Evolutionary conservation across 92 coral and sea anemone species (phyloP).

Genomic region (Porites lobata): DNA sequence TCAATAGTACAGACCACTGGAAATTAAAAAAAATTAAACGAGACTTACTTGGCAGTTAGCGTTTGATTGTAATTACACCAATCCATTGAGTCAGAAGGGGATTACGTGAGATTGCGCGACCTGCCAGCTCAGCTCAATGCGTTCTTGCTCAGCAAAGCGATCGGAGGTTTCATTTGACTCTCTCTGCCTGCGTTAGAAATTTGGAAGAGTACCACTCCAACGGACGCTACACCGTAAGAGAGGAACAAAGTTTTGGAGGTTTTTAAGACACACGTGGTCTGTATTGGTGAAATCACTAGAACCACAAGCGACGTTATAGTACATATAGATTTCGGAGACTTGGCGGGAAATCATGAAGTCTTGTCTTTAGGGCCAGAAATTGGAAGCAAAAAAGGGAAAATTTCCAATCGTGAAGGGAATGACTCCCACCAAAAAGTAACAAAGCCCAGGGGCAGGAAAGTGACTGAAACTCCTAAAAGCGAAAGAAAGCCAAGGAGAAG

Average conservation of each 20-base stretch:
- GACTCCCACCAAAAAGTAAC: neutral
- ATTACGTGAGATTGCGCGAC: neutral
- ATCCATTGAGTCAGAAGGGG: neutral
- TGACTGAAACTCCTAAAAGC: neutral
- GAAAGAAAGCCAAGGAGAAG: neutral
- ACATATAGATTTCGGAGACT: neutral
- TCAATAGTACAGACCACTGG: too few relatives aligned
- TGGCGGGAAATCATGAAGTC: conserved; percentile 28
- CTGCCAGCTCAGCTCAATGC: conserved; percentile 1
- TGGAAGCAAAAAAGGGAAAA: neutral
- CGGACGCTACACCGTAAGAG: neutral
- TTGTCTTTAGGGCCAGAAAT: neutral
- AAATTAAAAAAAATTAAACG: too few relatives aligned
- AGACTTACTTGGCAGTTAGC: too few relatives aligned
- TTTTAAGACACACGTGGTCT: conserved; percentile 1
- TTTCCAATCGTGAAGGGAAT: neutral
- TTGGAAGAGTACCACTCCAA: neutral
- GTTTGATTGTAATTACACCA: too few relatives aligned
- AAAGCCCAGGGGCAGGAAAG: conserved; percentile 4
- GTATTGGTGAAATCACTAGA: conserved; percentile 27
- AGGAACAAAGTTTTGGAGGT: neutral
- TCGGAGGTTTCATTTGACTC: neutral
- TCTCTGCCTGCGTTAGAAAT: neutral
- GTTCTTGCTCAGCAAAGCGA: conserved; percentile 22
- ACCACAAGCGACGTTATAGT: neutral